Evolutionary conservation across 1,140 invertebrate species (phyloP).

Genomic region (Cyrtorhinus lividipennis): DNA sequence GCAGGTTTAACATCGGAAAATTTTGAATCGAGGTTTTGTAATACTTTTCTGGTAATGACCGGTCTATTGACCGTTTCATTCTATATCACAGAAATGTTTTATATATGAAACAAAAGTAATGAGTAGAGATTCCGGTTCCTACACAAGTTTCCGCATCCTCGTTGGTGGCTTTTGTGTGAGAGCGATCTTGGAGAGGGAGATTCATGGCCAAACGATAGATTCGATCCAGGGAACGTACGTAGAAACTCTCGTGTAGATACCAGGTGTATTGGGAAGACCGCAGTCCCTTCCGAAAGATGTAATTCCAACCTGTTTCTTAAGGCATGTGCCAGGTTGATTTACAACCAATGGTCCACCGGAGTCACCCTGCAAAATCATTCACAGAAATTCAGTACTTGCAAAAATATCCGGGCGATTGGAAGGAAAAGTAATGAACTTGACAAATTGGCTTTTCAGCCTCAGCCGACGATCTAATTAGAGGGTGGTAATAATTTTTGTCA

Average conservation of each 20-base stretch:
- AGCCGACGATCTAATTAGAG: background rate
- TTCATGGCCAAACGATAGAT: slow-evolving; percentile 25
- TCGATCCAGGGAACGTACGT: slow-evolving; percentile 42
- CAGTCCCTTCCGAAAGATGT: slow-evolving; percentile 36
- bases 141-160: no score
- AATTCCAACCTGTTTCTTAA: slow-evolving; percentile 37
- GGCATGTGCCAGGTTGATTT: slow-evolving; percentile 29
- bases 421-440: background rate
- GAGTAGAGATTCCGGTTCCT: no score
- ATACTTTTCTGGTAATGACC: no score
- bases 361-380: slow-evolving; percentile 34
- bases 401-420: background rate
- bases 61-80: no score
- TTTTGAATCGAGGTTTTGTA: no score
- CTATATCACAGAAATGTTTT: no score
- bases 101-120: no score
- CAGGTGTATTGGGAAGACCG: slow-evolving; percentile 32
- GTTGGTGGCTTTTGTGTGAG: no score
- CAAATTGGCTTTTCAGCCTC: background rate
- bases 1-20: no score
- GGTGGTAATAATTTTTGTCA: no score
- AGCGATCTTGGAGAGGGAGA: background rate
- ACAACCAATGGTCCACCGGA: slow-evolving; percentile 36
- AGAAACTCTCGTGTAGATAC: slow-evolving; percentile 40
- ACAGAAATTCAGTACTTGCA: no score